Evolutionary conservation across 2,113 vertebrate species (phyloP).

Genomic region (Burhinus bistriatus): DNA sequence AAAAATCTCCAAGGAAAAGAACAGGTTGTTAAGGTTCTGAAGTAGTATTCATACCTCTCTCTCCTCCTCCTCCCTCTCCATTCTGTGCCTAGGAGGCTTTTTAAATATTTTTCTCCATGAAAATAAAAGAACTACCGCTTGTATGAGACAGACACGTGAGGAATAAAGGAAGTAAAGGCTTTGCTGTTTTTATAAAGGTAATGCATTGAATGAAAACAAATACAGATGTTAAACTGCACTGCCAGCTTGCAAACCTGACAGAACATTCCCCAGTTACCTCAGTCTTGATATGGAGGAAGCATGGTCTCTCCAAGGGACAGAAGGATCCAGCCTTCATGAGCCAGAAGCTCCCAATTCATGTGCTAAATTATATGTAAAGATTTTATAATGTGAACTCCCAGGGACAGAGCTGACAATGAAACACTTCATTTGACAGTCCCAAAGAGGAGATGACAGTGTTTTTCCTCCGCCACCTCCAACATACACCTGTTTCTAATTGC

Average conservation of each 20-base stretch:
- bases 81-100: background rate
- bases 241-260: background rate
- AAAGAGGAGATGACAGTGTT: background rate
- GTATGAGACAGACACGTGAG: background rate
- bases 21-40: fast-evolving
- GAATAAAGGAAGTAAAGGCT: background rate
- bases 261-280: background rate
- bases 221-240: background rate
- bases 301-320: background rate
- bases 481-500: background rate
- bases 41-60: background rate
- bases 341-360: background rate
- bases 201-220: background rate
- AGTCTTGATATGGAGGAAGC: background rate
- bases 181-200: background rate
- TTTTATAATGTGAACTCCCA: background rate
- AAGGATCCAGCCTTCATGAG: background rate
- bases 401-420: background rate
- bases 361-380: background rate
- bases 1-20: background rate
- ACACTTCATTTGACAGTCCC: background rate
- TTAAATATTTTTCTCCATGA: background rate
- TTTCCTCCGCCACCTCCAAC: background rate
- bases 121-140: background rate
- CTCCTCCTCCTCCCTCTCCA: background rate